Conservation (phyloP, 2,888 invertebrate genomes). For the Gymnocheta viridis region DNA sequence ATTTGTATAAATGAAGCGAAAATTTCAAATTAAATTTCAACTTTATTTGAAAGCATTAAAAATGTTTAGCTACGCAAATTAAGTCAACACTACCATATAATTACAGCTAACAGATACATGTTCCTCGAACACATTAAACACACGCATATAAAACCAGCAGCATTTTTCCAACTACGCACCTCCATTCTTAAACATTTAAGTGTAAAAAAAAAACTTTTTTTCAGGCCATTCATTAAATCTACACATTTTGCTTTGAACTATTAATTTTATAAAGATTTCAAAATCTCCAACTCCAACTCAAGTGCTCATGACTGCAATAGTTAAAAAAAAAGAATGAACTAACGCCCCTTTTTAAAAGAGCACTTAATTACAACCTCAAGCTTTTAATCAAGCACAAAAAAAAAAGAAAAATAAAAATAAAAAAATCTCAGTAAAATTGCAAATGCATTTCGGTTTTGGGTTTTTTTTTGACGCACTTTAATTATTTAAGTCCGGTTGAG, state of each 20-base stretch:
- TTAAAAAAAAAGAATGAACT: conserved; percentile 1
- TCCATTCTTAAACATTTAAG: neutral
- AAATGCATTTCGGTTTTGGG: conserved; percentile 8
- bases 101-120: conserved; percentile 7
- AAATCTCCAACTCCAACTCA: conserved; percentile 41
- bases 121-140: neutral
- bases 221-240: conserved; percentile 53
- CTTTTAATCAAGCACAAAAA: conserved; percentile 46
- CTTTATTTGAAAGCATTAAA: neutral
- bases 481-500: conserved; percentile 59
- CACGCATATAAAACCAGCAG: neutral
- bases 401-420: no score
- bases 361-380: conserved; percentile 61
- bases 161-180: conserved; percentile 33
- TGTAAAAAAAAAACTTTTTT: conserved; percentile 1
- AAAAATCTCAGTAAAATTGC: conserved; percentile 45
- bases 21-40: neutral
- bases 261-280: conserved; percentile 53
- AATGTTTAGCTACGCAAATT: conserved; percentile 35
- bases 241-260: conserved; percentile 53
- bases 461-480: conserved; percentile 50
- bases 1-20: neutral
- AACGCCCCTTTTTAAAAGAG: conserved; percentile 60
- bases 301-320: conserved; percentile 6
- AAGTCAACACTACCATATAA: conserved; percentile 44